A percentile compares a stretch with the other conserved stretches of the same genome.
These are phyloP conservation scores for Bombus affinis DNA, from an alignment of 1,140 invertebrate species.

Conservation along the genomic window DNA sequence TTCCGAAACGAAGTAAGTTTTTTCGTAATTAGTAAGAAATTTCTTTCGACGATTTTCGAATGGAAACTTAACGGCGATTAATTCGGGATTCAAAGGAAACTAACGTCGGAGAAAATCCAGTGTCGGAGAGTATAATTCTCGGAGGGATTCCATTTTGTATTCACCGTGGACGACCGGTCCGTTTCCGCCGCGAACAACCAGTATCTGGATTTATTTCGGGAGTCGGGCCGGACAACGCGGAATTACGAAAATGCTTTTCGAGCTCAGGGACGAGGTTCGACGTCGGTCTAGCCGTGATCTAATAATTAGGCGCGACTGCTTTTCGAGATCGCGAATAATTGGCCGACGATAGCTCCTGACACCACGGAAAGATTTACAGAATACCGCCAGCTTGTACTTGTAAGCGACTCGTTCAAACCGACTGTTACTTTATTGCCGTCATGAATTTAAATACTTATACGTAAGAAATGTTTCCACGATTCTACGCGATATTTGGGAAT, in stretches of 20 bases:
- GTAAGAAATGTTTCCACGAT: too few species aligned
- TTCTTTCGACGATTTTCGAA: too few species aligned
- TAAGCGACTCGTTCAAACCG: neutral
- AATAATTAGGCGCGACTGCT: conserved; percentile 14
- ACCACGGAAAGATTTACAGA: conserved; percentile 15
- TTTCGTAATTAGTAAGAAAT: too few species aligned
- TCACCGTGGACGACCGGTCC: neutral
- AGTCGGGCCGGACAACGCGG: conserved; percentile 18
- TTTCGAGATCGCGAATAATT: conserved; percentile 21
- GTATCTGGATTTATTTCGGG: conserved; percentile 34
- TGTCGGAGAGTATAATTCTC: too few species aligned
- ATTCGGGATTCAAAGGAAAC: too few species aligned
- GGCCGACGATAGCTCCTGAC: conserved; percentile 15
- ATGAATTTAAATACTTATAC: too few species aligned
- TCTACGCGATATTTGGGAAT: too few species aligned
- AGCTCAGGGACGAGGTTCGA: conserved; percentile 19
- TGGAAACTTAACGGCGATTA: too few species aligned
- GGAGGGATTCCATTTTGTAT: neutral
- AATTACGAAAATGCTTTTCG: conserved; percentile 39
- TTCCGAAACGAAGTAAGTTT: too few species aligned
- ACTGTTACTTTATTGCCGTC: too few species aligned
- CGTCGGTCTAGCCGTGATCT: neutral
- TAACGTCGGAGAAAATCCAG: too few species aligned
- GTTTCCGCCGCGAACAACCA: neutral
- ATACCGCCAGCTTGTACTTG: too few species aligned